A percentile compares a stretch with the other conserved stretches of the same genome.
Conservation (phyloP, 1,140 invertebrate genomes). For the Daktulosphaira vitifoliae region DNA sequence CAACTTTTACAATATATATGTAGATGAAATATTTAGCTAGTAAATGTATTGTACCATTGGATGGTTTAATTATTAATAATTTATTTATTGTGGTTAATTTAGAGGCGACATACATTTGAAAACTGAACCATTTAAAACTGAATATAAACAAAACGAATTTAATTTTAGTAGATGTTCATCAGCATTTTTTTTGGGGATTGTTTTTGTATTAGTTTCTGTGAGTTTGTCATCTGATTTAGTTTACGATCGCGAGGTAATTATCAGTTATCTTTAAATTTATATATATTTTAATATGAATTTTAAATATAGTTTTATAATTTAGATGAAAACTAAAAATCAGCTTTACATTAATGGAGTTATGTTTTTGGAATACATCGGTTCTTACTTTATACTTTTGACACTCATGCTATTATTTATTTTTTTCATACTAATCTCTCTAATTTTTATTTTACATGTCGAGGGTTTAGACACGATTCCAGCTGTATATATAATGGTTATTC, state of each 20-base stretch:
- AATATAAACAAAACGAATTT: slow-evolving; percentile 57
- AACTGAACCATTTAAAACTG: slow-evolving; percentile 52
- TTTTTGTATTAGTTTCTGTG: slow-evolving; percentile 64
- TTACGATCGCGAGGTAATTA: slow-evolving; percentile 66
- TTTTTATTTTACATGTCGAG: slow-evolving; percentile 58
- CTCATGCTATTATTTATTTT: slow-evolving; percentile 60
- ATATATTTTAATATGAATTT: too few species aligned
- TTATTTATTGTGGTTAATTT: too few species aligned
- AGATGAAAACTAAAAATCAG: slow-evolving; percentile 76
- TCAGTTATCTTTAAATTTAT: too few species aligned
- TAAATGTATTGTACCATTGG: too few species aligned
- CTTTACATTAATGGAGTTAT: slow-evolving; percentile 71
- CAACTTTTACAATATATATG: too few species aligned
- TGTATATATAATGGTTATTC: slow-evolving; percentile 54
- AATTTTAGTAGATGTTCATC: slow-evolving; percentile 62
- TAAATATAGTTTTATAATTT: slow-evolving; percentile 41
- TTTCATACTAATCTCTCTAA: slow-evolving; percentile 55
- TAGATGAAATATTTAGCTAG: too few species aligned
- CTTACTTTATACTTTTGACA: slow-evolving; percentile 59
- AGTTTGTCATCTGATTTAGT: slow-evolving; percentile 72
- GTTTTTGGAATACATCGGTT: slow-evolving; percentile 66
- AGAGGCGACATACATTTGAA: slow-evolving; percentile 3
- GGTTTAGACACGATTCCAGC: slow-evolving; percentile 59
- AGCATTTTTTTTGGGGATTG: slow-evolving; percentile 66
- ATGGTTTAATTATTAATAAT: too few species aligned